phyloP scores from a whole-genome alignment of 2,888 invertebrate species.

The Nasonia oneida region DNA sequence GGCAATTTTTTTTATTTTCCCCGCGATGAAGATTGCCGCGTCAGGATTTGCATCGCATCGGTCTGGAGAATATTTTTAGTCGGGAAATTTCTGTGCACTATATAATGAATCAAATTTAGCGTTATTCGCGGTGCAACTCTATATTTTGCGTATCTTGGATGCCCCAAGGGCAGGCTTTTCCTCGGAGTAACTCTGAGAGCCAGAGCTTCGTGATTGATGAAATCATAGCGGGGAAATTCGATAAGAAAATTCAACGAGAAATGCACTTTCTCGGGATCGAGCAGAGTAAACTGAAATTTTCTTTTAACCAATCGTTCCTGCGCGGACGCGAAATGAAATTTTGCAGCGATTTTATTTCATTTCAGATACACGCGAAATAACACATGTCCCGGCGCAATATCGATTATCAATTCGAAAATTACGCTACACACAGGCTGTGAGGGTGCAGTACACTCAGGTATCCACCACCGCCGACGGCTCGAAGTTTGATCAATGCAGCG shows the following conservation, averaged over 20 bases:
- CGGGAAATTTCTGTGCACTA: too few relatives aligned
- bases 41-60: too few relatives aligned
- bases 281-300: too few relatives aligned
- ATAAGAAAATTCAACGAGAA: slow-evolving; percentile 1
- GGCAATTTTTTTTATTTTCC: not conserved
- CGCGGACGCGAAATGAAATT: not conserved
- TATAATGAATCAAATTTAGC: too few relatives aligned
- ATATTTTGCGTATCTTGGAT: not conserved
- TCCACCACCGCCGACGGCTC: not conserved
- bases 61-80: too few relatives aligned
- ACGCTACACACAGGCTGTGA: not conserved
- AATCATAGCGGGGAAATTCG: slow-evolving; percentile 6
- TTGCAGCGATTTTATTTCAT: not conserved
- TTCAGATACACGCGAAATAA: not conserved
- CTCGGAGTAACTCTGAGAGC: not conserved
- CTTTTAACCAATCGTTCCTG: too few relatives aligned
- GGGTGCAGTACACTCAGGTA: not conserved
- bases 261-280: too few relatives aligned
- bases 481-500: slow-evolving; percentile 11
- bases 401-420: slow-evolving; percentile 3
- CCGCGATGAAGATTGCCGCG: too few relatives aligned
- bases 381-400: not conserved
- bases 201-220: not conserved
- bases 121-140: not conserved
- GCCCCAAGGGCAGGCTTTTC: not conserved